phyloP scores from a whole-genome alignment of 1,140 invertebrate species.

The Ceratitis capitata region DNA sequence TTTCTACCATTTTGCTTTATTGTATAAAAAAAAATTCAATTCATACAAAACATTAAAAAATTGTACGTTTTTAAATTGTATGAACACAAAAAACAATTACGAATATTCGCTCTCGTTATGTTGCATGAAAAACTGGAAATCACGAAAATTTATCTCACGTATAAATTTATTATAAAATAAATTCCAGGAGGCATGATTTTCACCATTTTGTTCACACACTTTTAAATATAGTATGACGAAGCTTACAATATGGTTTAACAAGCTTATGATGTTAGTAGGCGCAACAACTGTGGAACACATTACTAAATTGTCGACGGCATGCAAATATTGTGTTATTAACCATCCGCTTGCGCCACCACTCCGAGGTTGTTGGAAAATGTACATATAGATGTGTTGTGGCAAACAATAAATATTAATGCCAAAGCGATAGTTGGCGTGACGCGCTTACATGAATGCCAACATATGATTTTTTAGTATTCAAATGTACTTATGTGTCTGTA shows the following conservation, averaged over 20 bases:
- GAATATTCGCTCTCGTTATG: too few species aligned
- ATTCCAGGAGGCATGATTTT: too few species aligned
- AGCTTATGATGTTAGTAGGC: not conserved
- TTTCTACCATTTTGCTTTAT: too few species aligned
- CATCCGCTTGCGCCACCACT: not conserved
- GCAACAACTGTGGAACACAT: not conserved
- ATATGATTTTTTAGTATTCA: not conserved
- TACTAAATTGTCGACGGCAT: not conserved
- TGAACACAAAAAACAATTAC: too few species aligned
- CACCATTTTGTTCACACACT: too few species aligned
- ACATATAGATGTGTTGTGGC: not conserved
- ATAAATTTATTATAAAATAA: too few species aligned
- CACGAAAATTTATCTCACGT: too few species aligned
- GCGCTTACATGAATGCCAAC: not conserved
- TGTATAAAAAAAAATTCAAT: too few species aligned
- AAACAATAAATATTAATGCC: slow-evolving; percentile 27
- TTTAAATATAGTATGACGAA: too few species aligned
- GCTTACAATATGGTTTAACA: not conserved
- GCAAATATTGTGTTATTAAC: not conserved
- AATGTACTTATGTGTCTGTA: not conserved
- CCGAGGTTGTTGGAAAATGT: not conserved
- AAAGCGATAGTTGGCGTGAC: not conserved
- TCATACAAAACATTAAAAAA: too few species aligned
- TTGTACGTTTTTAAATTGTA: too few species aligned
- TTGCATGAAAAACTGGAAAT: too few species aligned